Evolutionary conservation across 2,888 invertebrate species (phyloP).

Genomic region (Pammene aurita): DNA sequence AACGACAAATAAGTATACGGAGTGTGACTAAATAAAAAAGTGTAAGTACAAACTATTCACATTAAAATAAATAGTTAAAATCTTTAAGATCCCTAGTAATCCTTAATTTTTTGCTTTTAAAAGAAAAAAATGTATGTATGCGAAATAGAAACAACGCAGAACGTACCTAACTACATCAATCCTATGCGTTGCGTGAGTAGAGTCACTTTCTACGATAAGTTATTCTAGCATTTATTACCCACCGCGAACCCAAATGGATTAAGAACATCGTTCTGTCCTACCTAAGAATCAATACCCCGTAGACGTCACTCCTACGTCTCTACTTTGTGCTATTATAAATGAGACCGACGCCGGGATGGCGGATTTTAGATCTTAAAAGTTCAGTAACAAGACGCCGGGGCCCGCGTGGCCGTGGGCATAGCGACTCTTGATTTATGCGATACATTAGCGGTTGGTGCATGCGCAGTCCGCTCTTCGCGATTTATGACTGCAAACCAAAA

Average conservation of each 20-base stretch:
- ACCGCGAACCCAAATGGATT: slow-evolving; percentile 35
- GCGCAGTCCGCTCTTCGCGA: slow-evolving; percentile 50
- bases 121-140: background rate
- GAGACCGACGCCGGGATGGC: background rate
- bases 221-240: slow-evolving; percentile 27
- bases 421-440: slow-evolving; percentile 63
- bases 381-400: slow-evolving; percentile 1
- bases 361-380: slow-evolving; percentile 15
- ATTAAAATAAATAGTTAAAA: too few species aligned
- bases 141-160: background rate
- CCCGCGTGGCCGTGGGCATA: slow-evolving; percentile 7
- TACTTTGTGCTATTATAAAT: slow-evolving; percentile 28
- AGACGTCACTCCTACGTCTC: slow-evolving; percentile 40
- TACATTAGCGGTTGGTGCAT: slow-evolving; percentile 63
- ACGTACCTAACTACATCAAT: background rate
- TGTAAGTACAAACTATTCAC: too few species aligned
- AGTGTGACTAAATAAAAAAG: too few species aligned
- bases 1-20: too few species aligned
- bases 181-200: slow-evolving; percentile 22
- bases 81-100: too few species aligned
- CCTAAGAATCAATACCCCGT: slow-evolving; percentile 37
- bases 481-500: slow-evolving; percentile 60
- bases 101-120: too few species aligned
- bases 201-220: slow-evolving; percentile 18
- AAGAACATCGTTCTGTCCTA: slow-evolving; percentile 33